Evolutionary conservation across 2,888 invertebrate genomes (phyloP).

Genomic region (Bombyx huttoni): DNA sequence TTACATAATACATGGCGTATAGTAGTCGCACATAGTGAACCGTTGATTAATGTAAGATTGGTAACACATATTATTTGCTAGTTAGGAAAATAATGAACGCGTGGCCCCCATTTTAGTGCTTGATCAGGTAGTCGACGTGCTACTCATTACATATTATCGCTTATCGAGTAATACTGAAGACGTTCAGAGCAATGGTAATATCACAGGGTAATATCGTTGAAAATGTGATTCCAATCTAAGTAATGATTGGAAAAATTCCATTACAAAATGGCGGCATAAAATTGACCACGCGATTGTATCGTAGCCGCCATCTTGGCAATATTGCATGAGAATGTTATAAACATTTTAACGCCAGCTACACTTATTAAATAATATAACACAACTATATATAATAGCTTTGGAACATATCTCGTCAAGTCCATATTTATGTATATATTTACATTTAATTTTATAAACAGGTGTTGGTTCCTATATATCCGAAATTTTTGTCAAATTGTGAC

Average conservation of each 20-base stretch:
- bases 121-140: constrained; percentile 49
- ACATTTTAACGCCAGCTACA: constrained; percentile 4
- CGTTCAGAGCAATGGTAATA: background rate
- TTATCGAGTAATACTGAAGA: constrained; percentile 10
- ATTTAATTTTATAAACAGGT: background rate
- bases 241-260: constrained; percentile 7
- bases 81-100: constrained; percentile 56
- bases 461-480: background rate
- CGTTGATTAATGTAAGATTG: constrained; percentile 73
- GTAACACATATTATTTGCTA: constrained; percentile 69
- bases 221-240: background rate
- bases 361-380: constrained; percentile 1
- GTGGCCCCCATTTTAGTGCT: constrained; percentile 62
- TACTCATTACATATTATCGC: constrained; percentile 27
- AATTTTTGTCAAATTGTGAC: background rate
- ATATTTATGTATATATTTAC: no score
- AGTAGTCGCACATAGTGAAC: constrained; percentile 73
- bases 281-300: background rate
- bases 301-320: constrained; percentile 12
- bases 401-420: no score
- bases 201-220: background rate
- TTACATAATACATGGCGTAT: constrained; percentile 67
- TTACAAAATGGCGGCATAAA: constrained; percentile 1
- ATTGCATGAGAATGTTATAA: constrained; percentile 3
- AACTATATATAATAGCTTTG: constrained; percentile 1